Evolutionary conservation across 2,113 vertebrate species (phyloP), one percentile per base, ranked within the genome.

Genomic region (Zapornia atra): DNA sequence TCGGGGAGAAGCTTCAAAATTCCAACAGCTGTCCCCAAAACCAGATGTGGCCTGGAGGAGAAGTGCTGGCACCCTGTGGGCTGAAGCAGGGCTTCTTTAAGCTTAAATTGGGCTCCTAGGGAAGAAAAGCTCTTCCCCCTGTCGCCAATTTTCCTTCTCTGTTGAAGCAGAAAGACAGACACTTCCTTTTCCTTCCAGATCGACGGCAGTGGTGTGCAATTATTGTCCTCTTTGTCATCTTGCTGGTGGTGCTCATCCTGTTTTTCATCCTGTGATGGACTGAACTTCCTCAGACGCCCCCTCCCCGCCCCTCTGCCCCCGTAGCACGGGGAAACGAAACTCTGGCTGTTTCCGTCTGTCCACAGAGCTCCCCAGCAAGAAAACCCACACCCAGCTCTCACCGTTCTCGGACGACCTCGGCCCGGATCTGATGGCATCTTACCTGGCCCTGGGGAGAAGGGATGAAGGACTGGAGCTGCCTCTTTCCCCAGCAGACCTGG

Each of bases 131-230:
- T 60, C 21, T 57, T 48, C 20, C 46, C 46, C 46, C 46, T 46
- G 20, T 7, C 42, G 46, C 12, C 1, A 1, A 1, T 82, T 50
- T 65, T 83, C 46, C 64, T 93, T 50, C 57, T 63, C 11, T 19
- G 3, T 64, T 69, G 10, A 56, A 76, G 12, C 22, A 38, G 75
- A 77, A 73, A 56, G 18, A 26, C 78, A 97, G 70, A 98, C 12
- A 0, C 24, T 11, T 86, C 80, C 93, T 85, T 93, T 96, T 81
- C 89, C 83, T 97, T 97, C n/a, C 97, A 99, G 99, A 99, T 96
- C 98, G 98, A 33, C 98, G 99, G 66, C 99, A 99, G 98, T 99
- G 99, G 99, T 99, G 99, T 73, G 99, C 99, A 51, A 99, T 99
- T 18, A 98, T 98, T 4, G 9, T 99, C 90, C 98, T 99, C 91